phyloP scores from a whole-genome alignment of 2,888 invertebrate species.

The Cyclophora punctaria region DNA sequence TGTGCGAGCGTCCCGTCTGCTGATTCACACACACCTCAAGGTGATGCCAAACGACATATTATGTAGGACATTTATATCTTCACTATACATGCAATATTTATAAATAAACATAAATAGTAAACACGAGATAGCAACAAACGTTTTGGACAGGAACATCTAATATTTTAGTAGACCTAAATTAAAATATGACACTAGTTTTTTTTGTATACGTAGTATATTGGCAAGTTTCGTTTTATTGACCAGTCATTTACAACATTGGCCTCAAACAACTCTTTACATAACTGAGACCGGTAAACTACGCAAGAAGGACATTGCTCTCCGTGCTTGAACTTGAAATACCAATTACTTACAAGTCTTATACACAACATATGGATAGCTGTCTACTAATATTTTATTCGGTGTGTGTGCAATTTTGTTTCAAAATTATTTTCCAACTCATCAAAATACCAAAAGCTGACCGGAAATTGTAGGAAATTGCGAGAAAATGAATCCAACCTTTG shows the following conservation, averaged over 20 bases:
- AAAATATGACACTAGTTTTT: no score
- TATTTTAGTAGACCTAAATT: no score
- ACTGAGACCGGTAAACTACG: constrained; percentile 27
- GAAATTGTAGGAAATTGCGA: constrained; percentile 75
- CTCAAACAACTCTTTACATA: constrained; percentile 46
- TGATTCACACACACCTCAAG: constrained; percentile 71
- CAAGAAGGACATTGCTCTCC: constrained; percentile 59
- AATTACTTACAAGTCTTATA: no score
- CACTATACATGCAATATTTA: no score
- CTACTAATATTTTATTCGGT: no score
- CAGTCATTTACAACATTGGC: constrained; percentile 15
- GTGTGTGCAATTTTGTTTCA: constrained; percentile 5
- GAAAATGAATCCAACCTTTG: constrained; percentile 70
- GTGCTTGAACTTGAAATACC: constrained; percentile 50
- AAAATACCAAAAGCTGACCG: constrained; percentile 62
- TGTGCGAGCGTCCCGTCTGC: constrained; percentile 55
- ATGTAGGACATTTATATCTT: no score
- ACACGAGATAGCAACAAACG: no score
- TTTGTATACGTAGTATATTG: no score
- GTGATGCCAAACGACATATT: constrained; percentile 37
- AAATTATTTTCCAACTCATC: constrained; percentile 63
- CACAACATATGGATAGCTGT: no score
- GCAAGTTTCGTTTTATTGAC: no score
- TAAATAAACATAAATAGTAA: no score
- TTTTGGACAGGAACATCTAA: no score